Evolutionary conservation across 2,888 invertebrate species (phyloP), one percentile per base, ranked within the genome.

Genomic region (Blera fallax): DNA sequence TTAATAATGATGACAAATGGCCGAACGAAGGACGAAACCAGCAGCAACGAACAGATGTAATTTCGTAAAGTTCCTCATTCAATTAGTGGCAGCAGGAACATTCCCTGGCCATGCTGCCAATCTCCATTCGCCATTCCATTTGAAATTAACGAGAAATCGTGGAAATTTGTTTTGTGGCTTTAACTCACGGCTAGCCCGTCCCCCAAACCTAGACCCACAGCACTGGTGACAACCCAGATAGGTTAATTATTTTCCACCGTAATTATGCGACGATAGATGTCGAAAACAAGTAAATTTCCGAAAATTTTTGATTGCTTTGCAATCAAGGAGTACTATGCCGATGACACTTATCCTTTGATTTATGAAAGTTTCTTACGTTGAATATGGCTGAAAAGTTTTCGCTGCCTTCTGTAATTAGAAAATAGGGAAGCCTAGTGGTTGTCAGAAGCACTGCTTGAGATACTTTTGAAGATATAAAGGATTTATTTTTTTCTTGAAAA

Each of bases 341-440:
- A 10, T 72, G 78, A 73, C 78, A 48, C 32, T 27, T 69, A 69
- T 79, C 73, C 64, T 74, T 69, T 79, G 67, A 62, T 77, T 78
- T 40, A 52, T 72, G 64, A 65, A 72, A 78, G 29, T 78, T 78
- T 65, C 45, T 5, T 37, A 64, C 50, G 37, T 40, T 37, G 27
- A 43, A 24, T 27, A 24, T 69, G 54, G 43, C 32, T 6, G 10
- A 62, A 24, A 65, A 65, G 43, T 58, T 65, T 24, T 32, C 29
- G 48, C 8, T 43, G 21, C 24, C 2, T 14, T 27, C 24, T 14
- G 18, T 29, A 3, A 24, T 34, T 2, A 24, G 37, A 16, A 21
- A 58, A 16, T 1, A n/a, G 45, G 8, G 24, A 27, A 32, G 11
- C 37, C 18, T 48, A 43, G 45, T 1, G n/a, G 60, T 50, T 65